These are phyloP conservation scores for Pantherophis alleghaniensis DNA, from an alignment of 2,797 vertebrate species.

Conservation along the genomic window DNA sequence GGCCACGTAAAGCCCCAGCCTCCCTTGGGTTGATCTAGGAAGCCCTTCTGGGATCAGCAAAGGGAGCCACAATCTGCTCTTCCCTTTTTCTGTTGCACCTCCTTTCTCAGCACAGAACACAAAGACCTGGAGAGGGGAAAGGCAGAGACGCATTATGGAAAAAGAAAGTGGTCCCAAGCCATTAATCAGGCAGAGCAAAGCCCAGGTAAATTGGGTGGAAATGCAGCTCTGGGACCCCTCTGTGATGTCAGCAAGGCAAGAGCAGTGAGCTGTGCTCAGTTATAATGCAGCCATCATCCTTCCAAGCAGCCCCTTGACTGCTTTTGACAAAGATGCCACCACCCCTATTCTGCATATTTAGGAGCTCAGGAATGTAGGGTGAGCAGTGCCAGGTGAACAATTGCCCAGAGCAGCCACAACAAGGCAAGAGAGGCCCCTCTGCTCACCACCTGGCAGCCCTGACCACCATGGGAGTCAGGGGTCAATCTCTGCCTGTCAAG, in stretches of 20 bases:
- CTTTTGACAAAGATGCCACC: not conserved
- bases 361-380: not conserved
- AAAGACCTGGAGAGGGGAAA: not conserved
- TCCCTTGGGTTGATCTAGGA: not conserved
- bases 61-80: not conserved
- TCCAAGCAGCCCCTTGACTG: not conserved
- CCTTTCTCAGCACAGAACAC: not conserved
- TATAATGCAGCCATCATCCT: not conserved
- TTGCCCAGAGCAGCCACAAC: not conserved
- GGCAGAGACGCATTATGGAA: accelerated
- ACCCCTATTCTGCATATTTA: not conserved
- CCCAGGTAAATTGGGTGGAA: not conserved
- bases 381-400: not conserved
- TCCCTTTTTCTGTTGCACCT: not conserved
- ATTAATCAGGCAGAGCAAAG: not conserved
- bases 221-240: no score
- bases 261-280: not conserved
- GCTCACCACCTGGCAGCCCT: not conserved
- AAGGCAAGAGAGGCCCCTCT: not conserved
- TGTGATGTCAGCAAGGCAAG: not conserved
- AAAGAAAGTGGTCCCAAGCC: not conserved
- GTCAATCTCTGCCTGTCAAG: not conserved
- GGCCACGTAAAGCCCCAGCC: not conserved
- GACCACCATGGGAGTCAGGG: not conserved
- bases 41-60: not conserved